These are phyloP conservation scores for Mesocentrotus franciscanus DNA, from an alignment of 53 echinoderm and acorn worm genomes.

Conservation along the genomic window DNA sequence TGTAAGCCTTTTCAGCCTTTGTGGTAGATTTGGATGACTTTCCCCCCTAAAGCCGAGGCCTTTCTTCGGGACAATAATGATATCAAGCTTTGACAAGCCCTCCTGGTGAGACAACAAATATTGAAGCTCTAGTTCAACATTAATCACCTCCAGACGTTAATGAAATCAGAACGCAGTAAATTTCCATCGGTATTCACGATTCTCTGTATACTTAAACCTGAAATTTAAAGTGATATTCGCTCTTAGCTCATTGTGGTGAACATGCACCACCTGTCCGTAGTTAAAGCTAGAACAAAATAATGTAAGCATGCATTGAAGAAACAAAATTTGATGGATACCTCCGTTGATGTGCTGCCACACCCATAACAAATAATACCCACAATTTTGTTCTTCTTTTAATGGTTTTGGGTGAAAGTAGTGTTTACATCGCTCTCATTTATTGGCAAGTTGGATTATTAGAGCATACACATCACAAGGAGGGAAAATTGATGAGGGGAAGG, in stretches of 20 bases:
- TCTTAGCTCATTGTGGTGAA: not conserved
- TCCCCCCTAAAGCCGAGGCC: not conserved
- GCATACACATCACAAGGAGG: not conserved
- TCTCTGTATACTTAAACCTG: not conserved
- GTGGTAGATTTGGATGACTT: not conserved
- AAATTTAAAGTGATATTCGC: not conserved
- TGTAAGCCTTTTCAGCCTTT: not conserved
- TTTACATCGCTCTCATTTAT: slow-evolving; percentile 21
- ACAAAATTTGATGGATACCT: slow-evolving; percentile 4
- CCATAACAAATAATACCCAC: not conserved
- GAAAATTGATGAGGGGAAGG: too few species aligned
- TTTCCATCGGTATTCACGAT: not conserved
- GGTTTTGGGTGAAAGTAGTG: not conserved
- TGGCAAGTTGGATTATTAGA: not conserved
- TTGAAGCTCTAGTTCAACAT: not conserved
- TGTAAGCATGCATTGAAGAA: not conserved
- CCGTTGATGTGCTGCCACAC: not conserved
- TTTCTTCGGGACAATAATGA: not conserved
- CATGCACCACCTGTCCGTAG: not conserved
- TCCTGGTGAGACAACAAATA: not conserved
- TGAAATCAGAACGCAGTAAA: not conserved
- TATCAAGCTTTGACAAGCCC: not conserved
- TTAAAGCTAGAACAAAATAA: not conserved
- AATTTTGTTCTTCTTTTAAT: not conserved
- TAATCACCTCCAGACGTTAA: not conserved